Conservation (phyloP, 2,888 invertebrate genomes). For the Drosophila paranaensis region DNA sequence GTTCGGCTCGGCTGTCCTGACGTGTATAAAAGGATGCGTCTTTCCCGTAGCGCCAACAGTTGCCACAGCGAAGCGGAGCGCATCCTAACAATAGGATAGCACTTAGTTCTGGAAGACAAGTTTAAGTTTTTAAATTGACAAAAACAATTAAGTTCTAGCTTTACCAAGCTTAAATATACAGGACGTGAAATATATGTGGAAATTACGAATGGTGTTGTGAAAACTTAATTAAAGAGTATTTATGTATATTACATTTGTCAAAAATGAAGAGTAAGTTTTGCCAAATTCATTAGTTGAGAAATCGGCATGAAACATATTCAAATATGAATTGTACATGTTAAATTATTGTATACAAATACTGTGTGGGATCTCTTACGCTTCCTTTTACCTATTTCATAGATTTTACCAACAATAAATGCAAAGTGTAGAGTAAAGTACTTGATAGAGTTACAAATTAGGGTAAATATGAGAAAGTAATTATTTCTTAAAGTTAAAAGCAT, state of each 20-base stretch:
- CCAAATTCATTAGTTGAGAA: not conserved
- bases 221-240: not conserved
- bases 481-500: too few species aligned
- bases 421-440: too few species aligned
- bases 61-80: constrained; percentile 68
- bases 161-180: constrained; percentile 1
- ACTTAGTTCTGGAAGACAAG: constrained; percentile 3
- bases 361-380: too few species aligned
- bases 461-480: too few species aligned
- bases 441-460: too few species aligned
- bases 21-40: constrained; percentile 64
- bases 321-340: too few species aligned
- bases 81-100: constrained; percentile 49
- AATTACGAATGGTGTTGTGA: not conserved
- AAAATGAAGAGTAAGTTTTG: not conserved
- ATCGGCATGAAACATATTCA: too few species aligned
- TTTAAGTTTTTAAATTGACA: not conserved
- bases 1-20: constrained; percentile 36
- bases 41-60: constrained; percentile 57
- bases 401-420: too few species aligned
- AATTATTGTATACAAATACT: too few species aligned
- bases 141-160: not conserved
- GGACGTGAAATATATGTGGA: not conserved
- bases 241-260: not conserved
- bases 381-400: too few species aligned